These are phyloP conservation scores for Chromobotia macracanthus DNA, from an alignment of 2,797 vertebrate species.

Conservation along the genomic window DNA sequence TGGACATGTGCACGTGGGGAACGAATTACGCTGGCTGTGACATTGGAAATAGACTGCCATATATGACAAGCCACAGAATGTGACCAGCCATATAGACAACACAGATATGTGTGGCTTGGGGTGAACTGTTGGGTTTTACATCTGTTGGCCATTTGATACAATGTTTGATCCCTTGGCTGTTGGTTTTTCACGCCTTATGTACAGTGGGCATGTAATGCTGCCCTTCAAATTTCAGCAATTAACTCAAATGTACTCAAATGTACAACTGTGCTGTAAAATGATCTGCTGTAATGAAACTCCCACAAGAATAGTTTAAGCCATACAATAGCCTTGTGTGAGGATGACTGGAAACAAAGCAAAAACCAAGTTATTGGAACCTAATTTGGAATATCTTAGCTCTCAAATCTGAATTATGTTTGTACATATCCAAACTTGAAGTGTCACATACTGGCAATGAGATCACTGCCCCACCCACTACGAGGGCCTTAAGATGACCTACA, in stretches of 20 bases:
- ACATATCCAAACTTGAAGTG: neutral
- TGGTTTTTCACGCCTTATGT: slow-evolving; percentile 72
- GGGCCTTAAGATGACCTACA: no score
- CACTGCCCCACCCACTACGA: neutral
- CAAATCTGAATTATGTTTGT: neutral
- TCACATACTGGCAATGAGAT: neutral
- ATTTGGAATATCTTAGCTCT: neutral
- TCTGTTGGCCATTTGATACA: slow-evolving; percentile 71
- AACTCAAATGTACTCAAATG: slow-evolving; percentile 50
- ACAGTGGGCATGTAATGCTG: slow-evolving; percentile 68
- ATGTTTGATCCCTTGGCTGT: slow-evolving; percentile 59
- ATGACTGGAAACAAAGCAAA: no score
- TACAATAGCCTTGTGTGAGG: neutral
- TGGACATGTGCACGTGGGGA: slow-evolving; percentile 77
- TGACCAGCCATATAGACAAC: slow-evolving; percentile 63
- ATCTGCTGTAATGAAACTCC: neutral
- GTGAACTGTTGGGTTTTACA: slow-evolving; percentile 71
- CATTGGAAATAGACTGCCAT: slow-evolving; percentile 74
- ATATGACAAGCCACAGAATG: slow-evolving; percentile 63
- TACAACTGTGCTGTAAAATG: neutral
- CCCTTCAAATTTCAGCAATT: slow-evolving; percentile 72
- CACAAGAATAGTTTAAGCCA: neutral
- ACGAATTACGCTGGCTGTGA: slow-evolving; percentile 73
- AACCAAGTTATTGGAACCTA: no score
- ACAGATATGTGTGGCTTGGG: slow-evolving; percentile 60